Conservation (phyloP, 1,140 invertebrate species). For the Drosophila ironensis region DNA sequence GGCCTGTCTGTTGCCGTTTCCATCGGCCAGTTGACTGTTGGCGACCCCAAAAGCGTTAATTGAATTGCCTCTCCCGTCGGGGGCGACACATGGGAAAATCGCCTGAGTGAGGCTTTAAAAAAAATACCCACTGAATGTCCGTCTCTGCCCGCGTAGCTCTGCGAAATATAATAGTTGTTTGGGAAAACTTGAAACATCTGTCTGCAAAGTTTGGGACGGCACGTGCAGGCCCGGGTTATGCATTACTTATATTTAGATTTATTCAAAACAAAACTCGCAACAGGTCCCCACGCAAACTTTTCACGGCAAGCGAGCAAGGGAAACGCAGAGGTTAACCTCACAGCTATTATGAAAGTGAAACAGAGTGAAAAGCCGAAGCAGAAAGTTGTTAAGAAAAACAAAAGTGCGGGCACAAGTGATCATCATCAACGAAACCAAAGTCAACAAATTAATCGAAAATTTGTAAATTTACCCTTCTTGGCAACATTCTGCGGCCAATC, state of each 20-base stretch:
- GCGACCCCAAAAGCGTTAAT: constrained; percentile 62
- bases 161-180: constrained; percentile 14
- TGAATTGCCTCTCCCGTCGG: constrained; percentile 44
- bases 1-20: constrained; percentile 47
- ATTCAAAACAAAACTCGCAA: constrained; percentile 30
- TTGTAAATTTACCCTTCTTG: constrained; percentile 9
- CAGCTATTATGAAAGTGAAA: constrained; percentile 70
- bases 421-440: constrained; percentile 43
- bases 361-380: constrained; percentile 28
- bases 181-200: constrained; percentile 8
- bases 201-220: neutral
- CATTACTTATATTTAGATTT: constrained; percentile 2
- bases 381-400: constrained; percentile 13
- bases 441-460: constrained; percentile 36
- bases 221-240: neutral
- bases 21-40: constrained; percentile 37
- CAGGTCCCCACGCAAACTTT: constrained; percentile 30
- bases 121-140: neutral
- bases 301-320: constrained; percentile 8
- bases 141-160: constrained; percentile 1
- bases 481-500: constrained; percentile 43
- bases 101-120: constrained; percentile 17
- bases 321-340: neutral
- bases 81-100: constrained; percentile 28
- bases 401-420: constrained; percentile 18